These are phyloP conservation scores for Dynastes tityus DNA, from an alignment of 2,888 invertebrate species.

Conservation along the genomic window DNA sequence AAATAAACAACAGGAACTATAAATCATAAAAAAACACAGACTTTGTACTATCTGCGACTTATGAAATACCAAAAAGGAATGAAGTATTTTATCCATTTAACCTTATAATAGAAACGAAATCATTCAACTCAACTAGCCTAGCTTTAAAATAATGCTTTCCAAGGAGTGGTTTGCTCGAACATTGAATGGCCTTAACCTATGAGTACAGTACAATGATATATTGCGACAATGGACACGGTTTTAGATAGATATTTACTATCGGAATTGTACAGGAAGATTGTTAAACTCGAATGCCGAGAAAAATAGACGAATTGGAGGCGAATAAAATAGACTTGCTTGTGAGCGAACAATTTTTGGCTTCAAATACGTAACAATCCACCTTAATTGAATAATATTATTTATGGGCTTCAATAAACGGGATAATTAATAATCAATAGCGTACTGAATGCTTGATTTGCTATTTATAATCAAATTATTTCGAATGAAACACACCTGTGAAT, in stretches of 20 bases:
- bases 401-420: too few relatives aligned
- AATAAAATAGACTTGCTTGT: too few relatives aligned
- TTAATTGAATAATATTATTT: too few relatives aligned
- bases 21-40: background rate
- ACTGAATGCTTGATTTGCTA: too few relatives aligned
- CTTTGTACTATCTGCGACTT: conserved; percentile 11
- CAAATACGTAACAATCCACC: too few relatives aligned
- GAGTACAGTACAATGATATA: background rate
- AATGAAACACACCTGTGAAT: too few relatives aligned
- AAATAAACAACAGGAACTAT: background rate
- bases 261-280: background rate
- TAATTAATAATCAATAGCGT: too few relatives aligned
- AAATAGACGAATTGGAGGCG: too few relatives aligned
- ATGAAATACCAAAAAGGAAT: conserved; percentile 11
- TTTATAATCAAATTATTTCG: too few relatives aligned
- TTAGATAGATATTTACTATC: background rate
- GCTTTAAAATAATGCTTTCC: background rate
- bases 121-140: background rate
- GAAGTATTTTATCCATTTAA: conserved; percentile 13
- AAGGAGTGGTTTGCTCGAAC: conserved; percentile 5
- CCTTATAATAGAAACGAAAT: conserved; percentile 8
- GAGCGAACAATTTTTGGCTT: too few relatives aligned
- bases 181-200: conserved; percentile 16
- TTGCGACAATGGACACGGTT: background rate
- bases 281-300: background rate